phyloP scores from a whole-genome alignment of 1,140 invertebrate genomes.

The Drosophila azteca region DNA sequence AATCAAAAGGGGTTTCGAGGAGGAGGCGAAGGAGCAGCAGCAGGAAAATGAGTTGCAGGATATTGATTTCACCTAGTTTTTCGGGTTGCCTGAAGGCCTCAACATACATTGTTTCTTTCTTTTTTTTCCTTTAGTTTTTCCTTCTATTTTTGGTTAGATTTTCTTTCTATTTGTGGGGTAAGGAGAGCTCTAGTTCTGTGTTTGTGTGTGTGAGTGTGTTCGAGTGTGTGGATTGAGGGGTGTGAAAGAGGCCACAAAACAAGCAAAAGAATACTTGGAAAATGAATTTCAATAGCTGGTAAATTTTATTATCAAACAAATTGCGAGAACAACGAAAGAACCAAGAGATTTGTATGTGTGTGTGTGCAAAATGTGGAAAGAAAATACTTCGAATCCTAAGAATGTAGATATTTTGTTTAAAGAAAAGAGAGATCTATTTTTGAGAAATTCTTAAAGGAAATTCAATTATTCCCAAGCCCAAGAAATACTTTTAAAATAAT shows the following conservation, averaged over 20 bases:
- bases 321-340: slow-evolving; percentile 6
- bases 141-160: slow-evolving; percentile 18
- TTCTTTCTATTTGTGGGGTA: background rate
- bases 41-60: slow-evolving; percentile 65
- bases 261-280: slow-evolving; percentile 49
- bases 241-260: slow-evolving; percentile 35
- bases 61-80: slow-evolving; percentile 77
- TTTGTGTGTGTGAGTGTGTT: slow-evolving; percentile 1
- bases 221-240: slow-evolving; percentile 5
- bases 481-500: no score
- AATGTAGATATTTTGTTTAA: no score
- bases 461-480: no score
- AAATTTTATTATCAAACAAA: slow-evolving; percentile 46
- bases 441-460: no score
- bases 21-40: background rate
- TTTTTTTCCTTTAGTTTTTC: slow-evolving; percentile 9
- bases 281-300: slow-evolving; percentile 35
- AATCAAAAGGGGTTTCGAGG: slow-evolving; percentile 39
- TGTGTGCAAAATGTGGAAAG: no score
- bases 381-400: no score
- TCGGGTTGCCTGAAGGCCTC: slow-evolving; percentile 29
- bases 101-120: background rate
- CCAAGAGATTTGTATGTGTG: no score
- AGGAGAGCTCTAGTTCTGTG: background rate
- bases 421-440: no score